phyloP scores from a whole-genome alignment of 92 coral and sea anemone species.

The Chrysogorgia sp. region DNA sequence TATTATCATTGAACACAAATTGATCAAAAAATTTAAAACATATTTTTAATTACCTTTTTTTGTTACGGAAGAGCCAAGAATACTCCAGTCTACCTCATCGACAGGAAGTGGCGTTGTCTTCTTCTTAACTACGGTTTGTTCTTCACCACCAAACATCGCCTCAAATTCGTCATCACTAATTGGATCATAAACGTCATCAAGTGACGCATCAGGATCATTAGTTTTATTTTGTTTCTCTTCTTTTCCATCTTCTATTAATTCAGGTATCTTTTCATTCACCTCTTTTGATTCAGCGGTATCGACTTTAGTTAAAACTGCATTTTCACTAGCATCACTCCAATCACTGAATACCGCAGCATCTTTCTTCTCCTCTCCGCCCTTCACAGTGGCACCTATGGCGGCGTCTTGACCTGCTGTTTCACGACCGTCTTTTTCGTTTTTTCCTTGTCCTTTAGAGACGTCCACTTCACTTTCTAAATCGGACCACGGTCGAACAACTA shows the following conservation, averaged over 20 bases:
- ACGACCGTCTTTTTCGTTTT: constrained; percentile 5
- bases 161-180: constrained; percentile 98
- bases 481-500: constrained; percentile 84
- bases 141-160: constrained; percentile 87
- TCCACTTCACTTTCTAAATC: constrained; percentile 79
- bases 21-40: neutral
- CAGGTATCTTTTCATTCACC: constrained; percentile 1
- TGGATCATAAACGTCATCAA: constrained; percentile 98
- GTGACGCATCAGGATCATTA: constrained; percentile 60
- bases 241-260: constrained; percentile 41
- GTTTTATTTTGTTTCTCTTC: neutral
- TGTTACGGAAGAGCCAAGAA: constrained; percentile 70
- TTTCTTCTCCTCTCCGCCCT: constrained; percentile 22
- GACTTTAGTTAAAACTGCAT: constrained; percentile 70
- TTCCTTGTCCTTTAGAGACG: constrained; percentile 44
- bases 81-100: constrained; percentile 98
- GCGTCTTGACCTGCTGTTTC: constrained; percentile 14
- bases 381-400: constrained; percentile 38
- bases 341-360: constrained; percentile 75
- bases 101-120: constrained; percentile 70
- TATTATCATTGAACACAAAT: neutral
- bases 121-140: constrained; percentile 56
- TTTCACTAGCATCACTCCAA: constrained; percentile 97
- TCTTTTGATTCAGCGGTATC: constrained; percentile 62
- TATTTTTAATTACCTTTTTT: constrained; percentile 68